A percentile compares a stretch with the other conserved stretches of the same genome.
Evolutionary conservation across 2,888 invertebrate species (phyloP).

Genomic region (Noctua pronuba): DNA sequence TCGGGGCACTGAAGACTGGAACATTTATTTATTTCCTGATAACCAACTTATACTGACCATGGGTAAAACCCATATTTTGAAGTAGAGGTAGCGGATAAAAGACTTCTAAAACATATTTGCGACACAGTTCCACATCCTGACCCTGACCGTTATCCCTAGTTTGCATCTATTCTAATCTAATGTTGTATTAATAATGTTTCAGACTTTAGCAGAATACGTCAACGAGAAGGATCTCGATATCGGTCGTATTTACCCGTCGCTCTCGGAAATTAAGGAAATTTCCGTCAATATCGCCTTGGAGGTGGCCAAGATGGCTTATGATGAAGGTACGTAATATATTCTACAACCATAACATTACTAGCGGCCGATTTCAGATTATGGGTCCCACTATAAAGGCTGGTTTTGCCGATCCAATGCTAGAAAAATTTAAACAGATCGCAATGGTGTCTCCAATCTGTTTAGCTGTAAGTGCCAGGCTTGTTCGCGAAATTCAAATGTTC

Average conservation of each 20-base stretch:
- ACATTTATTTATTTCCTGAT: too few species aligned
- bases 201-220: slow-evolving; percentile 96
- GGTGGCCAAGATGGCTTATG: slow-evolving; percentile 97
- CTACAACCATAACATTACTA: background rate
- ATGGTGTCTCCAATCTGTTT: background rate
- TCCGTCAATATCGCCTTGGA: slow-evolving; percentile 97
- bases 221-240: slow-evolving; percentile 94
- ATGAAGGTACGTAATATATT: slow-evolving; percentile 91
- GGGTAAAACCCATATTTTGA: too few species aligned
- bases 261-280: slow-evolving; percentile 95
- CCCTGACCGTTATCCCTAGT: too few species aligned
- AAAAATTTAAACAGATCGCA: background rate
- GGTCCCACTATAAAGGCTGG: background rate
- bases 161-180: background rate
- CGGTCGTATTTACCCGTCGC: slow-evolving; percentile 98
- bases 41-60: too few species aligned
- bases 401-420: background rate
- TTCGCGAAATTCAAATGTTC: too few species aligned
- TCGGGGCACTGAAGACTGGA: background rate
- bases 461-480: too few species aligned
- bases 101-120: too few species aligned
- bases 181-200: slow-evolving; percentile 68
- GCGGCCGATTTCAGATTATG: background rate
- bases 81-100: too few species aligned
- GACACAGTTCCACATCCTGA: background rate